Evolutionary conservation across 2,797 vertebrate species (phyloP), one percentile per base, ranked within the genome.

Genomic region (Telmatherina bonti): DNA sequence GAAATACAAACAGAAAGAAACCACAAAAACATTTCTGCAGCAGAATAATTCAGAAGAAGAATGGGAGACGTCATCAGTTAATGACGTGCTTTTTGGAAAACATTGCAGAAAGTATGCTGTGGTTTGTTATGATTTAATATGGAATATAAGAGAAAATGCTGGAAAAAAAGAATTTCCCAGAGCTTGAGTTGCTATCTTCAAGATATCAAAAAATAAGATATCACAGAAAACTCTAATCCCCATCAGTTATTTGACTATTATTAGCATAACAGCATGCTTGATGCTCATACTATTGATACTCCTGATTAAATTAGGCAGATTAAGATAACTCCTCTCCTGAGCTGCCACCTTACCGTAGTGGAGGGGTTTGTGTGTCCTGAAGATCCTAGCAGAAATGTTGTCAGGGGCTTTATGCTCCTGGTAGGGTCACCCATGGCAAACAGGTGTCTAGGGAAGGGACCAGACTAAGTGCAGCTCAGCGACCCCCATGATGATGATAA

Each of bases 1-100:
- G 88, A 88, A 89, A 91, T 87, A 86, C 43, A 63, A 56, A 36
- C 70, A 68, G 18, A 51, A 72, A 63, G 43, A 82, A 31, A 30
- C 62, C 76, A 69, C 61, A 67, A 75, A 74, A n/a, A 65, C 47
- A 72, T 56, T 62, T 72, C 43, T 9, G 47, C 51, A 7, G 3
- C 26, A 10, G 69, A 81, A 70, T 49, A 11, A 71, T 74, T 77
- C 18, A 68, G 47, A 72, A 76, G 67, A 85, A 64, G 47, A 67
- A 51, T n/a, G 11, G 47, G 35, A 60, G 58, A 80, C 56, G 63
- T 61, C 52, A 58, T 63, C 27, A 22, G 43, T 11, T 18, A 64
- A 67, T 57, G 18, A 70, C n/a, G 41, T 33, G 18, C 15, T 41
- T 10, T 20, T 35, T 55, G 45, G 77, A 79, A 78, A 75, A 68